A percentile compares a stretch with the other conserved stretches of the same genome.
phyloP scores from a whole-genome alignment of 2,113 vertebrate species.

The Indicator maculatus region DNA sequence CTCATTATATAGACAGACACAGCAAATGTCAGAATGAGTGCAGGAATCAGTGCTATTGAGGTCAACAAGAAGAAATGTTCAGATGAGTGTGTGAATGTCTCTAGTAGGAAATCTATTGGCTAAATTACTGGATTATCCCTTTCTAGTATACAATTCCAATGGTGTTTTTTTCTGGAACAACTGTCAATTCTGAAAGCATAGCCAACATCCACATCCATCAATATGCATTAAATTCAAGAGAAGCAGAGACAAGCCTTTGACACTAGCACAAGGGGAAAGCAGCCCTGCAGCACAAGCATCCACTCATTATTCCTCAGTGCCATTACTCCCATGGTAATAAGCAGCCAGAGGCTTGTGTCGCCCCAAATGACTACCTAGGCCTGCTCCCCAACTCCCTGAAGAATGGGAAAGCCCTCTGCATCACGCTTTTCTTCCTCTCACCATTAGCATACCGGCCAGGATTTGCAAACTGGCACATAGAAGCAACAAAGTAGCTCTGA shows the following conservation, averaged over 20 bases:
- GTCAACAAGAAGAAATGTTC: not conserved
- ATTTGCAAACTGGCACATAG: not conserved
- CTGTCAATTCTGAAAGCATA: not conserved
- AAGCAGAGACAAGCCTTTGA: constrained; percentile 9
- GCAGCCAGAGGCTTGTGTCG: not conserved
- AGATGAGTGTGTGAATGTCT: not conserved
- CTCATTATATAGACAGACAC: not conserved
- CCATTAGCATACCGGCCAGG: not conserved
- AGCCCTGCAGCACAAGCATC: not conserved
- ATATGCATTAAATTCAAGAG: not conserved
- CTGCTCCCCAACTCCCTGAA: not conserved
- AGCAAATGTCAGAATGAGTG: not conserved
- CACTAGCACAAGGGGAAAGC: constrained; percentile 1
- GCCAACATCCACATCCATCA: not conserved
- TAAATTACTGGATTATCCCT: not conserved
- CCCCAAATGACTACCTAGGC: not conserved
- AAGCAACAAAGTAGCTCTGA: not conserved
- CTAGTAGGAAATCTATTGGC: not conserved
- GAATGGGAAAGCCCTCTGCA: not conserved
- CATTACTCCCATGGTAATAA: not conserved
- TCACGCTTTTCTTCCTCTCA: not conserved
- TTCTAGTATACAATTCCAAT: not conserved
- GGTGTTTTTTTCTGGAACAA: not conserved
- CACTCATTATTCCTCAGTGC: not conserved
- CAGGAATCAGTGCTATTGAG: not conserved